phyloP scores from a whole-genome alignment of 2,888 invertebrate species.

The Philaethria dido region DNA sequence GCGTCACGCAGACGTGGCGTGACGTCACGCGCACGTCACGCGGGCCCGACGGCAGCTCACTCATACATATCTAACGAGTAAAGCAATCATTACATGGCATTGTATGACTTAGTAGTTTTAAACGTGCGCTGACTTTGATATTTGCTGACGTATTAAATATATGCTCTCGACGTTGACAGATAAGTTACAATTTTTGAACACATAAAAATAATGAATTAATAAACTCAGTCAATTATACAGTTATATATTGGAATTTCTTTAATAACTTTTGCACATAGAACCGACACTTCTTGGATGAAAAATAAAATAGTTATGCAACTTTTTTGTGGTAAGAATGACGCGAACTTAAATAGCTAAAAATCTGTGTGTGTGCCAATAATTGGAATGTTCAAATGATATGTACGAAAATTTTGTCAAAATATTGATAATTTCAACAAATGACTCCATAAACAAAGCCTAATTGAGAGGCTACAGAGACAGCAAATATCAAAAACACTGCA shows the following conservation, averaged over 20 bases:
- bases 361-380: no score
- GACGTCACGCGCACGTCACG: conserved; percentile 52
- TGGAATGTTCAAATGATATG: no score
- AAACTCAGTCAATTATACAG: conserved; percentile 6
- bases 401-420: no score
- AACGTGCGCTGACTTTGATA: conserved; percentile 48
- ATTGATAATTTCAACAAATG: no score
- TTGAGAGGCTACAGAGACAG: conserved; percentile 33
- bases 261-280: not conserved
- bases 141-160: conserved; percentile 2
- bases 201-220: not conserved
- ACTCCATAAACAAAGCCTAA: conserved; percentile 26
- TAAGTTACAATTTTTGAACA: not conserved
- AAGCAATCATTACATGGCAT: conserved; percentile 76
- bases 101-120: conserved; percentile 64
- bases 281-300: no score
- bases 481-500: conserved; percentile 41
- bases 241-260: not conserved
- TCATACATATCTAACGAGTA: conserved; percentile 77
- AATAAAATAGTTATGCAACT: no score
- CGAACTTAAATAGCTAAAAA: no score
- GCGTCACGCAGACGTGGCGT: conserved; percentile 34
- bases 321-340: no score
- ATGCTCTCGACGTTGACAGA: not conserved
- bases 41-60: conserved; percentile 60